Base-by-base conservation (phyloP, 2,888 invertebrate species). In the Ernsta delagoae region DNA sequence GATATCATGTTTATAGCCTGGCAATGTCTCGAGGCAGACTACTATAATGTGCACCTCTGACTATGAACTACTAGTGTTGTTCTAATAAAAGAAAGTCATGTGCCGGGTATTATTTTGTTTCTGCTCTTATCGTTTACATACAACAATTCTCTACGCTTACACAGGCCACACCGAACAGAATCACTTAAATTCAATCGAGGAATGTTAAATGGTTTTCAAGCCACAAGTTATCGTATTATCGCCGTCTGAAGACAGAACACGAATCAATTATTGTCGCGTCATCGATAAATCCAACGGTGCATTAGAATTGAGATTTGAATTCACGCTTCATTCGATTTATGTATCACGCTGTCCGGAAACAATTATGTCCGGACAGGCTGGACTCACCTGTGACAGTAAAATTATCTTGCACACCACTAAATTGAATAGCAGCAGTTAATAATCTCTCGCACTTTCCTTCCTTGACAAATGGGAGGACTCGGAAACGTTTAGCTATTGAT, bases 291-390 rank as follows among this genome's bases (percentile, higher is more conserved):
- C 73, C 62, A 69, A 12, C 62, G 43, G 60, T 36, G 66, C 67
- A 71, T 71, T 72, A 70, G 70, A 73, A 69, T 69, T 79, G 81
- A 79, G 78, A 77, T 79, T 83, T 79, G 79, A 78, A 83, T 83
- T 82, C 80, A 75, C 80, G 81, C 78, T 81, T 79, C 75, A 79
- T 82, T 84, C 83, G 83, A 87, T 88, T 89, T 86, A 88, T 87
- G 82, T 79, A 80, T 84, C 85, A 84, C 81, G 84, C 82, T 81
- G 75, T 77, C 79, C 80, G 85, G 87, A 87, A 87, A 87, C 82
- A 82, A 84, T 87, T 85, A 87, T 79, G 76, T 53, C 50, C 11
- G 57, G 68, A 63, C 63, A 69, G 68, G 31, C 57, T 34, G 68
- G 59, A 59, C 31, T 63, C 68, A 69, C 68, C 68, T 63, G 68